Percentiles rank a stretch among this genome's conserved stretches.
These are phyloP conservation scores for Nixonia krombeini DNA, from an alignment of 1,140 invertebrate species.

Conservation along the genomic window DNA sequence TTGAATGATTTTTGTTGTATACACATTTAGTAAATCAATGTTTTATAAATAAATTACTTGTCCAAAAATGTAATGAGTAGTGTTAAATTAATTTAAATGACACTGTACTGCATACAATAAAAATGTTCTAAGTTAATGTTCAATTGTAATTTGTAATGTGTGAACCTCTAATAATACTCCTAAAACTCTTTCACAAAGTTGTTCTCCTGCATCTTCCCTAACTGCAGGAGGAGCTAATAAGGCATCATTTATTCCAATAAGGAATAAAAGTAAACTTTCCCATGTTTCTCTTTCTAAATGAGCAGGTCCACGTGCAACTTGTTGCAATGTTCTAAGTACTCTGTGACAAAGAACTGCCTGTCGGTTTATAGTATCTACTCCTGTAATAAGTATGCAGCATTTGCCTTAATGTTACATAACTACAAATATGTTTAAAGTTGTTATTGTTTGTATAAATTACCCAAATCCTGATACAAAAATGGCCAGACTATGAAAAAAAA, in stretches of 20 bases:
- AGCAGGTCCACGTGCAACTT: constrained; percentile 86
- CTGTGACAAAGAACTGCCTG: constrained; percentile 97
- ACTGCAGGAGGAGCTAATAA: constrained; percentile 91
- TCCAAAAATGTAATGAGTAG: no score
- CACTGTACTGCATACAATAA: no score
- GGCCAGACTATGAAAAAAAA: constrained; percentile 83
- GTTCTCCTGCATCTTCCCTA: constrained; percentile 94
- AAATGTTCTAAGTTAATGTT: no score
- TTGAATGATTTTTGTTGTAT: background rate
- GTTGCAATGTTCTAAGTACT: constrained; percentile 90
- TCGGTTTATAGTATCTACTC: constrained; percentile 88
- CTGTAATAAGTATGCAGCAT: constrained; percentile 65
- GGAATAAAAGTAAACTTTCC: constrained; percentile 90
- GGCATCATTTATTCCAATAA: constrained; percentile 94
- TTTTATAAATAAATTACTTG: no score
- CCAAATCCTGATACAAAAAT: constrained; percentile 89
- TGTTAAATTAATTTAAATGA: no score
- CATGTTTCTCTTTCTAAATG: constrained; percentile 89
- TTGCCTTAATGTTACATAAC: background rate
- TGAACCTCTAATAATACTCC: constrained; percentile 90
- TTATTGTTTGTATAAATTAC: no score
- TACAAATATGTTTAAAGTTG: no score
- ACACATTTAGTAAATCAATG: constrained; percentile 6
- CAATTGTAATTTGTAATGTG: no score
- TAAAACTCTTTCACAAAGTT: constrained; percentile 93